Conservation (phyloP, 2,888 invertebrate genomes). For the Pristionchus fissidentatus region DNA sequence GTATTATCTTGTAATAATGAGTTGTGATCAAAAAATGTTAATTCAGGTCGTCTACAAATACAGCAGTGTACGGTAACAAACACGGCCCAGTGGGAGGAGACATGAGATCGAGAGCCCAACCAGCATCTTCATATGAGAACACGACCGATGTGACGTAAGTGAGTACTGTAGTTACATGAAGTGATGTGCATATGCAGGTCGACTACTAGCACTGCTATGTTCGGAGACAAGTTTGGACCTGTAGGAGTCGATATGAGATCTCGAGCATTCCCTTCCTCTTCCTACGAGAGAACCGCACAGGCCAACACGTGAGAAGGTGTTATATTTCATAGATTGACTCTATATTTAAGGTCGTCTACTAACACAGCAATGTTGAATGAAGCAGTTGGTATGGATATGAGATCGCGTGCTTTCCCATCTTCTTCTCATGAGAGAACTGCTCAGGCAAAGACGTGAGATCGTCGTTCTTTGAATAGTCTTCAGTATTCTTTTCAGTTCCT, state of each 20-base stretch:
- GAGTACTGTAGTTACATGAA: no score
- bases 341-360: background rate
- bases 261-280: no score
- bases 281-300: background rate
- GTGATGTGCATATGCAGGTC: no score
- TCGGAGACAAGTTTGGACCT: no score
- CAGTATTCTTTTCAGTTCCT: background rate
- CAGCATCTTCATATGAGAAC: background rate
- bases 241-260: no score
- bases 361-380: constrained; percentile 8
- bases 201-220: background rate
- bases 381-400: background rate
- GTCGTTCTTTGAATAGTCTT: background rate
- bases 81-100: constrained; percentile 1
- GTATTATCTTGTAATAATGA: background rate
- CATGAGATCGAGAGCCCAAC: constrained; percentile 29
- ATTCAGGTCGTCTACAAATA: constrained; percentile 3
- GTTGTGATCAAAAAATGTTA: background rate
- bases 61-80: background rate
- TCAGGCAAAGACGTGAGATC: background rate
- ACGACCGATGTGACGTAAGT: no score
- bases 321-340: no score
- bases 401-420: background rate
- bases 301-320: background rate
- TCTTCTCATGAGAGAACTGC: constrained; percentile 8